Base-by-base conservation (phyloP, 2,113 vertebrate genomes). In the Takifugu bimaculatus region DNA sequence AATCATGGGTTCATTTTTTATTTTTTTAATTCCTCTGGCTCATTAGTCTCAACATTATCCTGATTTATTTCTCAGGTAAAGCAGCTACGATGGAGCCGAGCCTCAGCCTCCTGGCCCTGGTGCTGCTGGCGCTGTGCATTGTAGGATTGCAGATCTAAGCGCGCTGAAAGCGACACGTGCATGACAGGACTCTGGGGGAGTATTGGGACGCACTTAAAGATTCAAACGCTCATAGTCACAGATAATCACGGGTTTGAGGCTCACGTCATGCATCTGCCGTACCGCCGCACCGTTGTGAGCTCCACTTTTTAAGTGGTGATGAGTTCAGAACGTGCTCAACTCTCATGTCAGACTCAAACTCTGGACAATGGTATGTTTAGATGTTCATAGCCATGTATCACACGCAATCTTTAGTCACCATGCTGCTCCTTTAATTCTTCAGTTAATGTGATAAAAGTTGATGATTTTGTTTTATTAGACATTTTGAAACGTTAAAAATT, bases 81-180 rank as follows among this genome's bases (percentile, higher is more conserved):
- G 89, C 88, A 54, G 75, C 91, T 45, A 1, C 86, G 80, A 69
- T 61, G 70, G 70, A 72, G 0, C 83, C 85, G 26, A 74, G 83
- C 53, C 50, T 89, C 13, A 88, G 93, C 79, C 77, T 94, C 11
- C 70, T 87, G 58, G 81, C 93, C 57, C 83, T 93, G 77, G 58
- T 90, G 75, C 75, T 96, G 57, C 84, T 94, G 83, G 84, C 88
- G 25, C 80, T 96, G 14, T 74, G 88, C 84, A 91, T 90, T 80
- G 78, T 88, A 81, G 90, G 89, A 86, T 85, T 98, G 82, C 91
- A 89, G 91, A 88, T 92, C 74, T 95, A 90, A 72, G 77, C 58
- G 79, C 65, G 72, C 72, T 72, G 75, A 75, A 73, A 76, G 68
- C 81, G 70, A 80, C 79, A 25, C 75, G 72, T 77, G 65, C 70